Percentiles rank a stretch among this genome's conserved stretches.
These are phyloP conservation scores for Heliothis virescens DNA, from an alignment of 1,140 invertebrate species.

Conservation along the genomic window DNA sequence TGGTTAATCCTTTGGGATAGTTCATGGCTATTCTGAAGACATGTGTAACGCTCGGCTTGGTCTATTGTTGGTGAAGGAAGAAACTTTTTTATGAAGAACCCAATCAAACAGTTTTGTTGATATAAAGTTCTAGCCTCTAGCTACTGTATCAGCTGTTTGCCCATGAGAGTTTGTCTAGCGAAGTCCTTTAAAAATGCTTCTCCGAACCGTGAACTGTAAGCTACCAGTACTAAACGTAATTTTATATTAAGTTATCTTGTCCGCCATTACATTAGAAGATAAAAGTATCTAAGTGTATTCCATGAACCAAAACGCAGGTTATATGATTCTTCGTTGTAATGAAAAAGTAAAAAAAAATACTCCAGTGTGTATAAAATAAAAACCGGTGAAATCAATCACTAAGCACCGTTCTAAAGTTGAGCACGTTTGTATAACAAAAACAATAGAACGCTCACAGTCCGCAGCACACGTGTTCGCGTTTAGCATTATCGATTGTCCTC, in stretches of 20 bases:
- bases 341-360: conserved; percentile 9
- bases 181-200: background rate
- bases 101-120: conserved; percentile 61
- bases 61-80: conserved; percentile 59
- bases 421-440: conserved; percentile 57
- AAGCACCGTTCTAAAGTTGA: conserved; percentile 45
- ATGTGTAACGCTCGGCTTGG: conserved; percentile 73
- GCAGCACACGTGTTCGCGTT: conserved; percentile 70
- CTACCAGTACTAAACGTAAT: background rate
- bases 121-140: conserved; percentile 53
- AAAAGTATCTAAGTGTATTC: too few relatives aligned
- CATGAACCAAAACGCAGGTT: background rate
- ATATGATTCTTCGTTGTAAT: background rate
- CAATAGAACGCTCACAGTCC: conserved; percentile 58
- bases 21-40: conserved; percentile 66
- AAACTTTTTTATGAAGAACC: conserved; percentile 60
- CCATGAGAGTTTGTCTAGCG: background rate
- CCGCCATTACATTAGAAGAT: too few relatives aligned
- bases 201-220: background rate
- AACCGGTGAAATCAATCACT: conserved; percentile 19
- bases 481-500: conserved; percentile 77
- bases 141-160: conserved; percentile 22
- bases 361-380: too few relatives aligned
- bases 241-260: too few relatives aligned
- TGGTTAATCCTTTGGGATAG: conserved; percentile 78